Base-by-base conservation (phyloP, 2,888 invertebrate genomes). In the Sicus ferrugineus region DNA sequence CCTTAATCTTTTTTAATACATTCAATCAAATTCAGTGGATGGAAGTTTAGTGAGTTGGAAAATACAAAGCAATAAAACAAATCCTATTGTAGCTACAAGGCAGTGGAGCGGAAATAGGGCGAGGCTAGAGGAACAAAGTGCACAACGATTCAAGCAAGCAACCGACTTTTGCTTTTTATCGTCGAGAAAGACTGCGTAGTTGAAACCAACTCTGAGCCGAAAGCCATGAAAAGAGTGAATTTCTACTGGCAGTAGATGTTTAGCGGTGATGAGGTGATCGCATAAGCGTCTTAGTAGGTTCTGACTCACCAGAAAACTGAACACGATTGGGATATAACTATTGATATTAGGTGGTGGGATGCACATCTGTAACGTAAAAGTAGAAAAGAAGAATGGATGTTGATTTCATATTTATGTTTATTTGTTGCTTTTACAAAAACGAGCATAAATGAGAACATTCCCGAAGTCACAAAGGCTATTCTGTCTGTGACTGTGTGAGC, bases 261-360 rank as follows among this genome's bases (percentile, higher is more conserved):
- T n/a, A n/a, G 16, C 54, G 42, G 48, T 30, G 63, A 34, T 31
- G 23, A 19, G 7, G 34, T 56, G 26, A 9, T 52, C 11, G 54
- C 38, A 52, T n/a, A n/a, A n/a, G n/a, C n/a, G n/a, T n/a, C 48
- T 38, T 54, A 54, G 34, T 65, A 65, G 34, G 65, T 59, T 74
- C 59, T 68, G 76, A 81, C 81, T 81, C 81, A 81, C 81, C 81
- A 81, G 81, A 81, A 81, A 81, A 81, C 80, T 80, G 81, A 81
- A 80, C 73, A 80, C 81, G 80, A 80, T 80, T 81, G 81, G 80
- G 80, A 81, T 81, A 80, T 81, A 81, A 78, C 78, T 81, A 81
- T 81, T 80, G 78, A 81, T 80, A 81, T 81, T 81, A 75, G 81
- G 81, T 78, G 81, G 80, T 71, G 80, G 79, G 78, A 81, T 80